Base-by-base conservation (phyloP, 2,888 invertebrate genomes). In the Alsophila aescularia region DNA sequence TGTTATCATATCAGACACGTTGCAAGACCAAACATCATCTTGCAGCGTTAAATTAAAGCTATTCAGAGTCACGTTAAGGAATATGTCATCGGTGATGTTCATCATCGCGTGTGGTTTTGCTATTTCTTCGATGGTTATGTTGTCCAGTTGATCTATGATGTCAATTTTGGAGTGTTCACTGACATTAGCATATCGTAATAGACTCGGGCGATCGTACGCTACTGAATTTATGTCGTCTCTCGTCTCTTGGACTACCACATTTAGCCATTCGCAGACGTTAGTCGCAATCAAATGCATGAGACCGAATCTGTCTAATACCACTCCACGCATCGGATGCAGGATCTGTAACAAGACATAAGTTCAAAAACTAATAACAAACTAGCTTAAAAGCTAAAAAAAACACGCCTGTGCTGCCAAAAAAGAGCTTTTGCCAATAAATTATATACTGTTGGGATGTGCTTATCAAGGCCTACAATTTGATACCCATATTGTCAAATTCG, bases 231-330 rank as follows among this genome's bases (percentile, higher is more conserved):
- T 96, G 79, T 97, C 97, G 74, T 97, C 97, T 75, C 96, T 95
- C 1, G 97, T 97, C 79, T 98, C 97, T 77, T 96, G 95, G 10
- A 97, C 95, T 18, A 98, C 92, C 0, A 97, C 96, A 78, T 96
- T 95, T 5, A 98, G 87, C 98, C 98, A 98, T 72, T 98, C 97
- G 85, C 98, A 98, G 9, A 98, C 89, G 79, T 98, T 98, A 10
- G 98, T 97, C 1, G 97, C 98, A 59, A 98, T 95, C 92, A 97
- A 93, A 79, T 98, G 98, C 98, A 98, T 98, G 10, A 98, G 91
- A 0, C 98, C 98, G 69, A 98, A 96, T 66, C 97, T 93, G n/a
- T 90, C 89, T 2, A 91, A 64, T 0, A 91, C 90, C 3, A 90
- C 84, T 8, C 90, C 91, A 57, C 89, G 77, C 89, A 91, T 90